Evolutionary conservation across 2,797 vertebrate genomes (phyloP).

Genomic region (Neosalanx taihuensis): DNA sequence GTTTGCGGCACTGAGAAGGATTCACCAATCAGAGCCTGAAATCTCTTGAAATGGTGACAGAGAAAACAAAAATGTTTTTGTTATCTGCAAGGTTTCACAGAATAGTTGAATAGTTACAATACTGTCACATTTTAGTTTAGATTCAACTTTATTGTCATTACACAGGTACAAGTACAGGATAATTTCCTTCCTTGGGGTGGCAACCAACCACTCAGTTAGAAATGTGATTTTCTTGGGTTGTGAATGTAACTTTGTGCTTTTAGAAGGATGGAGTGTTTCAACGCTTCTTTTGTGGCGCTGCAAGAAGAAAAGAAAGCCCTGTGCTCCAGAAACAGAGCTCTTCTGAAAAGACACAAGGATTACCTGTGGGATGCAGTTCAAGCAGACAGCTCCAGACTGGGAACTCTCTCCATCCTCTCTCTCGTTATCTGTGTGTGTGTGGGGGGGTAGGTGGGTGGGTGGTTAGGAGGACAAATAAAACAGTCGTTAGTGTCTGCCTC

Average conservation of each 20-base stretch:
- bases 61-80: neutral
- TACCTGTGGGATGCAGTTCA: conserved; percentile 43
- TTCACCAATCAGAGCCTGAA: neutral
- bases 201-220: neutral
- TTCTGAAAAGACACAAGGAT: conserved; percentile 35
- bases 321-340: conserved; percentile 25
- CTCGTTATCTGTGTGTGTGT: conserved; percentile 9
- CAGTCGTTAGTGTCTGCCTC: conserved; percentile 30
- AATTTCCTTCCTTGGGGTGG: too few relatives aligned
- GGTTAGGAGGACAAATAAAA: conserved; percentile 48
- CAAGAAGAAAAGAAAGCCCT: conserved; percentile 33
- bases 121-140: too few relatives aligned
- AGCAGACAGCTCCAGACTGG: conserved; percentile 24
- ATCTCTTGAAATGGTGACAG: neutral
- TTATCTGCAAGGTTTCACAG: neutral
- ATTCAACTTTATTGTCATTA: too few relatives aligned
- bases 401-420: neutral
- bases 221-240: neutral
- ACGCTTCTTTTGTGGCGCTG: neutral
- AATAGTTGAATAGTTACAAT: neutral
- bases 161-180: too few relatives aligned
- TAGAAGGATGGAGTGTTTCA: neutral
- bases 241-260: neutral
- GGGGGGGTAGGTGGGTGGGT: neutral
- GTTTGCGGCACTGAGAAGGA: neutral